Percentiles rank a stretch among this genome's conserved stretches.
These are phyloP conservation scores for Lepidocyrtoides sp. DNA, from an alignment of 2,888 invertebrate genomes.

Conservation along the genomic window DNA sequence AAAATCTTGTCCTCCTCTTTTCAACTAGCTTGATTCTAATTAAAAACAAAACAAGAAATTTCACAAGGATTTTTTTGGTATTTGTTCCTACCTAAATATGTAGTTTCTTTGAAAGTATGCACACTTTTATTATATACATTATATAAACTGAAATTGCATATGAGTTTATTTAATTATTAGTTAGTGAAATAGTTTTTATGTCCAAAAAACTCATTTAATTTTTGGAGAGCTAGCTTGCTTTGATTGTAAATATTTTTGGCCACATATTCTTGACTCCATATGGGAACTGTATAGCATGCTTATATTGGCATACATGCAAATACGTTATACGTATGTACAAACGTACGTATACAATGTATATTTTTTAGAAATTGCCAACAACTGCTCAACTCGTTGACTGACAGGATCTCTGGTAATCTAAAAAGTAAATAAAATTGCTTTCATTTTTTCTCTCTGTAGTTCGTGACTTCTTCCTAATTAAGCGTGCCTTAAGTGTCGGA, in stretches of 20 bases:
- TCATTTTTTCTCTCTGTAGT: constrained; percentile 35
- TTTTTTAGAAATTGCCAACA: not conserved
- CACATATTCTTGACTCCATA: too few species aligned
- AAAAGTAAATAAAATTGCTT: constrained; percentile 65
- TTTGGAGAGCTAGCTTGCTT: not conserved
- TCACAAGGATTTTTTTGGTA: constrained; percentile 51
- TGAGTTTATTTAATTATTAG: too few species aligned
- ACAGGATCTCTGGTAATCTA: constrained; percentile 56
- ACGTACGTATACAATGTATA: not conserved
- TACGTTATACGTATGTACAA: too few species aligned
- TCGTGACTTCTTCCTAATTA: constrained; percentile 65
- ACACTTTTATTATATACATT: too few species aligned
- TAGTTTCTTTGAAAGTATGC: too few species aligned
- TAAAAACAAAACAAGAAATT: constrained; percentile 64
- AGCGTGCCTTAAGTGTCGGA: constrained; percentile 29
- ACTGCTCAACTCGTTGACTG: constrained; percentile 26
- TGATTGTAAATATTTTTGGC: constrained; percentile 4
- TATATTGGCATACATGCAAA: too few species aligned
- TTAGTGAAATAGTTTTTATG: constrained; percentile 5
- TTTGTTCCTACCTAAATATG: not conserved
- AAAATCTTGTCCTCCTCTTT: constrained; percentile 73
- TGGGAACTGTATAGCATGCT: too few species aligned
- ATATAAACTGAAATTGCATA: too few species aligned
- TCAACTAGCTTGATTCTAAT: constrained; percentile 67
- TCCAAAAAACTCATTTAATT: constrained; percentile 45